Evolutionary conservation across 2,888 invertebrate species (phyloP).

Genomic region (Ecdyonurus torrentis): DNA sequence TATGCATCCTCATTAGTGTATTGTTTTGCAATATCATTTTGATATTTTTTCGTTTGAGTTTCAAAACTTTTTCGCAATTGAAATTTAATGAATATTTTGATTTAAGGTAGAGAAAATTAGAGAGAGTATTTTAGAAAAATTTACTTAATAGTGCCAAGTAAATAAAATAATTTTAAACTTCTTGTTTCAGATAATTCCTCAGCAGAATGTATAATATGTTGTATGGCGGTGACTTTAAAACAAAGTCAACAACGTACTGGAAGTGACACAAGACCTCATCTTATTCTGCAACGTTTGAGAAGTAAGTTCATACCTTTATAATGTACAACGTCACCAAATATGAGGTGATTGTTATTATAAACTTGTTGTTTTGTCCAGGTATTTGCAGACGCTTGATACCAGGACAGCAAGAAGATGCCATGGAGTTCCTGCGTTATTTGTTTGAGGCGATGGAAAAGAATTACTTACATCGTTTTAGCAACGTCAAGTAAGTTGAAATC

Average conservation of each 20-base stretch:
- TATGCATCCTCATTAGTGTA: too few species aligned
- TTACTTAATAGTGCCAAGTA: too few species aligned
- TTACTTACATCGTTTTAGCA: slow-evolving; percentile 56
- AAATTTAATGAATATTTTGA: too few species aligned
- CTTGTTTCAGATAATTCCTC: too few species aligned
- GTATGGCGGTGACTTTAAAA: slow-evolving; percentile 60
- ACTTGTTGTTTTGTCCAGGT: slow-evolving; percentile 23
- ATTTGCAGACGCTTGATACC: slow-evolving; percentile 73
- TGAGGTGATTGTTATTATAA: too few species aligned
- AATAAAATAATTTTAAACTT: too few species aligned
- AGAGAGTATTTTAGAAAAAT: too few species aligned
- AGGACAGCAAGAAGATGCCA: slow-evolving; percentile 93
- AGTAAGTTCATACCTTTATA: slow-evolving; percentile 22
- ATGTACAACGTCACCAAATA: too few species aligned
- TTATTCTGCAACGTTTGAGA: slow-evolving; percentile 64
- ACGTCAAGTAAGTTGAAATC: slow-evolving; percentile 31
- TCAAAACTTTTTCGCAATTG: too few species aligned
- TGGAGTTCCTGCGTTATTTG: slow-evolving; percentile 87
- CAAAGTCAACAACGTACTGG: slow-evolving; percentile 29
- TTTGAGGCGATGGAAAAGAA: slow-evolving; percentile 91
- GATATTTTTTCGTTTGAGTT: too few species aligned
- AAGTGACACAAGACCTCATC: slow-evolving; percentile 54
- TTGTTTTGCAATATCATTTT: too few species aligned
- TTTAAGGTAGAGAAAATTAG: too few species aligned
- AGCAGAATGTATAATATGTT: slow-evolving; percentile 61